phyloP scores from a whole-genome alignment of 1,140 invertebrate genomes.

The Platyura marginata region DNA sequence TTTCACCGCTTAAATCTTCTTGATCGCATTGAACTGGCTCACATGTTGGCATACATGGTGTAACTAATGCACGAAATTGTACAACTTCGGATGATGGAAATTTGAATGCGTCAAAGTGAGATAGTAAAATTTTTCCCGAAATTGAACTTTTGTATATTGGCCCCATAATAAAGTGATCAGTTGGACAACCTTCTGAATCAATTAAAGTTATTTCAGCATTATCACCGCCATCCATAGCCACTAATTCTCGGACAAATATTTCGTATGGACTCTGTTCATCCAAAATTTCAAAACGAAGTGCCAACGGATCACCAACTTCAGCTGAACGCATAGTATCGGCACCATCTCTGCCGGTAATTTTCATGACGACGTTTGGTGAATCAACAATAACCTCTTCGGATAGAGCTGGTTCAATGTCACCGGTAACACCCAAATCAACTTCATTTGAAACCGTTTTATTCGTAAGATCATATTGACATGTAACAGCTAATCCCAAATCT shows the following conservation, averaged over 20 bases:
- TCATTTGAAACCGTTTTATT: conserved; percentile 88
- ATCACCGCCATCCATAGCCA: conserved; percentile 85
- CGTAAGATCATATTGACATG: conserved; percentile 83
- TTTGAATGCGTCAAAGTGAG: conserved; percentile 90
- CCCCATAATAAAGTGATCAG: conserved; percentile 83
- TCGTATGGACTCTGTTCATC: conserved; percentile 84
- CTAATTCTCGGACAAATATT: conserved; percentile 83
- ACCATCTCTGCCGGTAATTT: conserved; percentile 62
- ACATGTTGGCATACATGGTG: conserved; percentile 80
- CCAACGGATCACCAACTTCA: conserved; percentile 73
- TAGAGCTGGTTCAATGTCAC: conserved; percentile 59
- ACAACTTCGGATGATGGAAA: conserved; percentile 89
- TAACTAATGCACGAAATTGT: conserved; percentile 83
- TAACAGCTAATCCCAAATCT: conserved; percentile 77
- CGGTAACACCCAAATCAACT: conserved; percentile 72
- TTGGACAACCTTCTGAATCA: conserved; percentile 80
- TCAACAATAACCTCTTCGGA: conserved; percentile 75
- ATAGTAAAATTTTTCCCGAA: conserved; percentile 65
- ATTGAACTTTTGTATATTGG: conserved; percentile 60
- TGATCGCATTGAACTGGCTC: conserved; percentile 77
- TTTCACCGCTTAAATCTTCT: conserved; percentile 54
- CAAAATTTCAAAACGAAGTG: conserved; percentile 78
- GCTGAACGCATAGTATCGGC: conserved; percentile 53
- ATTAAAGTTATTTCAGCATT: conserved; percentile 82
- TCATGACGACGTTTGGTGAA: conserved; percentile 84